Percentiles rank a stretch among this genome's conserved stretches.
Evolutionary conservation across 1,140 invertebrate genomes (phyloP).

Genomic region (Mercenaria mercenaria): DNA sequence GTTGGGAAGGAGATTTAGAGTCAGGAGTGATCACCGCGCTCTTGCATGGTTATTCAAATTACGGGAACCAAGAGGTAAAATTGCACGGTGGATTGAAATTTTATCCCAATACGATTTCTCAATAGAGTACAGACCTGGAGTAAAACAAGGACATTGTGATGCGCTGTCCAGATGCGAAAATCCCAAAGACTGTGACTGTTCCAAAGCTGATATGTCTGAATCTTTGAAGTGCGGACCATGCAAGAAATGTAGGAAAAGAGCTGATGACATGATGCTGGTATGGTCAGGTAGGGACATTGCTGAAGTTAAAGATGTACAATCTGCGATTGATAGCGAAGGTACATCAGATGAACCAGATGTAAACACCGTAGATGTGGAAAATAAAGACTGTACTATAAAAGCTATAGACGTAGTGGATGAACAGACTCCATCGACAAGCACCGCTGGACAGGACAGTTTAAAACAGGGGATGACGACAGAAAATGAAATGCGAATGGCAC

Average conservation of each 20-base stretch:
- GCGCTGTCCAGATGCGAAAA: not conserved
- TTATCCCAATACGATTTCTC: slow-evolving; percentile 67
- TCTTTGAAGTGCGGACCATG: not conserved
- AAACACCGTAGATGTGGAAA: no score
- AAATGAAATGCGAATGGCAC: no score
- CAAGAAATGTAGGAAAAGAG: not conserved
- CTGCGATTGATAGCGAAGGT: not conserved
- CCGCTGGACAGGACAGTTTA: no score
- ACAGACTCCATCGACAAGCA: no score
- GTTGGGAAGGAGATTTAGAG: slow-evolving; percentile 65
- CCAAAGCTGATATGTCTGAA: not conserved
- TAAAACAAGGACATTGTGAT: not conserved
- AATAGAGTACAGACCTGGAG: slow-evolving; percentile 22
- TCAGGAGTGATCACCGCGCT: slow-evolving; percentile 67
- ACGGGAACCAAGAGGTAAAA: slow-evolving; percentile 63
- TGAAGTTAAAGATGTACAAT: not conserved
- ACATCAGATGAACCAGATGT: no score
- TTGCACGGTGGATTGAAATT: slow-evolving; percentile 75
- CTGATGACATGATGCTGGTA: not conserved
- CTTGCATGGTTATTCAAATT: slow-evolving; percentile 40
- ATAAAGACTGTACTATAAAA: not conserved
- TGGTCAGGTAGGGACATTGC: no score
- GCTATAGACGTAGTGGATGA: not conserved
- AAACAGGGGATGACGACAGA: no score
- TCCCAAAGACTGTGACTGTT: not conserved